Evolutionary conservation across 2,797 vertebrate species (phyloP), one percentile per base, ranked within the genome.

Genomic region (Arrhamphus sclerolepis): DNA sequence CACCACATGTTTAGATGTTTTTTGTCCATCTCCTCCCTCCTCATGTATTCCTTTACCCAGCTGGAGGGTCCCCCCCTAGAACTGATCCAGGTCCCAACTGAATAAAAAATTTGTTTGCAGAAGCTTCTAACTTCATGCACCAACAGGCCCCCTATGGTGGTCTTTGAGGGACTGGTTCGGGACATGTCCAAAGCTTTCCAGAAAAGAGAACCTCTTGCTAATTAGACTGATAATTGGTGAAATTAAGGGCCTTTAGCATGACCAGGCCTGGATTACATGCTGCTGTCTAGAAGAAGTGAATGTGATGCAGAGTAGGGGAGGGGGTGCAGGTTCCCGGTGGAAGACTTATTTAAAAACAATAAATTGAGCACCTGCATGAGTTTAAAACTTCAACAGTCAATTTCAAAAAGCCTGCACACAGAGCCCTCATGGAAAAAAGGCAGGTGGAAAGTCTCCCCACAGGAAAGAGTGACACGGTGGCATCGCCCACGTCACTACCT

Each of bases 381-480:
- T 49, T 68, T 21, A 9, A 70, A 62, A 82, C 65, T 49, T 44
- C n/a, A 66, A 72, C 69, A 19, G 57, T 66, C 69, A 72, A 43
- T 71, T 54, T 72, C 62, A 56, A 73, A 54, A 61, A 60, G 48
- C 56, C 70, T 64, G 34, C 28, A 41, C 56, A 79, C 73, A 70
- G 70, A 77, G 64, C 56, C 60, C 58, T 75, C 61, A 80, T 81
- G 89, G 88, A 86, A 92, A 91, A 87, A 82, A 82, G 92, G 89
- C 92, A 90, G 94, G 93, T 92, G 96, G 96, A 98, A 98, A 96
- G 93, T 96, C 89, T 96, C 93, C 94, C 93, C 95, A 92, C 93
- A 95, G 90, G 95, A 94, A 94, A 92, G 91, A 78, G 76, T 87
- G 86, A 94, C 93, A 93, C 93, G 92, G 89, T 85, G 64, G 86